Conservation (phyloP, 2,888 invertebrate genomes). For the Drosophila bunnanda region DNA sequence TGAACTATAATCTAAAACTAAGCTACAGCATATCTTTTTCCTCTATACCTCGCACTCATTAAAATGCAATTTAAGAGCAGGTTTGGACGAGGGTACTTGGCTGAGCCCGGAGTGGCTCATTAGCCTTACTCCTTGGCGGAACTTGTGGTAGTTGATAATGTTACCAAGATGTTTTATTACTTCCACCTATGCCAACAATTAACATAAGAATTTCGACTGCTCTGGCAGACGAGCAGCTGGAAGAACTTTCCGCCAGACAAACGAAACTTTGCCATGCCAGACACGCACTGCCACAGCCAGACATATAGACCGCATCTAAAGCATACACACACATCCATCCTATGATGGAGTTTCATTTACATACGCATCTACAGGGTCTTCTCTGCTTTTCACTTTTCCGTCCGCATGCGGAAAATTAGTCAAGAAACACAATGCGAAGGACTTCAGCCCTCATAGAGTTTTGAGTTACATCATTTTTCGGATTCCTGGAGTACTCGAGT, state of each 20-base stretch:
- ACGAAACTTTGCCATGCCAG: constrained; percentile 52
- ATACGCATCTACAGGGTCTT: constrained; percentile 45
- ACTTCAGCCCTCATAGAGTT: constrained; percentile 46
- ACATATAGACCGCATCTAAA: not conserved
- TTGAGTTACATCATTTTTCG: constrained; percentile 66
- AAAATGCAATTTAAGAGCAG: constrained; percentile 12
- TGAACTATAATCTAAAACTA: not conserved
- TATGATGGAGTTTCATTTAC: constrained; percentile 60
- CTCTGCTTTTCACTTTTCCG: constrained; percentile 57
- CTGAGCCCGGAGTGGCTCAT: constrained; percentile 29
- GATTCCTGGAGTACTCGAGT: constrained; percentile 19
- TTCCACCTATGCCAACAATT: constrained; percentile 77
- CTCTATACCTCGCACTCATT: constrained; percentile 12
- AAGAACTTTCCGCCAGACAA: constrained; percentile 61
- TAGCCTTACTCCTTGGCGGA: constrained; percentile 34
- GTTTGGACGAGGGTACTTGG: constrained; percentile 1
- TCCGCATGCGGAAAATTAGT: constrained; percentile 63
- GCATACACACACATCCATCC: constrained; percentile 4
- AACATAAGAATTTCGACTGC: constrained; percentile 68
- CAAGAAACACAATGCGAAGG: constrained; percentile 53
- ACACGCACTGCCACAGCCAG: constrained; percentile 27
- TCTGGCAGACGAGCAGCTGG: constrained; percentile 22
- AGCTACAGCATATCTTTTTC: no score
- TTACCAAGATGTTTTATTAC: constrained; percentile 74
- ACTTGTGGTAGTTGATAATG: constrained; percentile 68